Evolutionary conservation across 2,113 vertebrate species (phyloP).

Genomic region (Barnardius zonarius): DNA sequence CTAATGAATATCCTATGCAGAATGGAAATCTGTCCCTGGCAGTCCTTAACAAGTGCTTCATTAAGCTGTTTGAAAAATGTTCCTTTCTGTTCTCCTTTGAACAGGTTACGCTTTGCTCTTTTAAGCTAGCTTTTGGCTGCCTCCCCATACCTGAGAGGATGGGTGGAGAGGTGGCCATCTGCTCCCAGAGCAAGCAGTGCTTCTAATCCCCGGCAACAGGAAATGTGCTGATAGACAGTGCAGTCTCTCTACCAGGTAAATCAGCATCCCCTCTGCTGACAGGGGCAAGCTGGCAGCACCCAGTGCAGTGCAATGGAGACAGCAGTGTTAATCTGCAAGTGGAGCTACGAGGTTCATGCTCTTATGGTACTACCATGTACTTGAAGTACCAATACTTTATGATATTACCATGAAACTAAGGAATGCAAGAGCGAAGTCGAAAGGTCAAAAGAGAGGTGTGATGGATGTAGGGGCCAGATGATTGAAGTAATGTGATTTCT

Average conservation of each 20-base stretch:
- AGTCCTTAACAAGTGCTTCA: constrained; percentile 62
- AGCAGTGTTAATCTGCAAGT: neutral
- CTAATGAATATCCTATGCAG: constrained; percentile 60
- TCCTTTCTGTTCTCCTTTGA: constrained; percentile 60
- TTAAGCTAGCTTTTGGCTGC: constrained; percentile 45
- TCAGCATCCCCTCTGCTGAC: neutral
- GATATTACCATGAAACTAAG: fast-evolving
- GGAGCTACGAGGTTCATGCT: fast-evolving
- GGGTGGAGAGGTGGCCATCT: constrained; percentile 60
- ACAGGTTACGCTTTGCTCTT: constrained; percentile 53
- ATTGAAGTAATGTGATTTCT: neutral
- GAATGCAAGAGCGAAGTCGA: neutral
- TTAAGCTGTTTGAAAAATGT: constrained; percentile 58
- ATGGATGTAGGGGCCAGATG: neutral
- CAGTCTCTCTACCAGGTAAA: neutral
- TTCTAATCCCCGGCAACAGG: neutral
- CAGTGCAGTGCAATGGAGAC: fast-evolving
- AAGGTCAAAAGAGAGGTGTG: neutral
- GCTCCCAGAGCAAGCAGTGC: constrained; percentile 1
- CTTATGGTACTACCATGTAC: fast-evolving
- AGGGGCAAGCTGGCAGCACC: neutral
- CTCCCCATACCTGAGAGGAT: constrained; percentile 49
- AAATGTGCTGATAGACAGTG: neutral
- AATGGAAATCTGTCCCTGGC: constrained; percentile 66
- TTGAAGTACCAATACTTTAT: neutral